These are phyloP conservation scores for Nematopogon swammerdamellus DNA, from an alignment of 2,888 invertebrate species.

Conservation along the genomic window DNA sequence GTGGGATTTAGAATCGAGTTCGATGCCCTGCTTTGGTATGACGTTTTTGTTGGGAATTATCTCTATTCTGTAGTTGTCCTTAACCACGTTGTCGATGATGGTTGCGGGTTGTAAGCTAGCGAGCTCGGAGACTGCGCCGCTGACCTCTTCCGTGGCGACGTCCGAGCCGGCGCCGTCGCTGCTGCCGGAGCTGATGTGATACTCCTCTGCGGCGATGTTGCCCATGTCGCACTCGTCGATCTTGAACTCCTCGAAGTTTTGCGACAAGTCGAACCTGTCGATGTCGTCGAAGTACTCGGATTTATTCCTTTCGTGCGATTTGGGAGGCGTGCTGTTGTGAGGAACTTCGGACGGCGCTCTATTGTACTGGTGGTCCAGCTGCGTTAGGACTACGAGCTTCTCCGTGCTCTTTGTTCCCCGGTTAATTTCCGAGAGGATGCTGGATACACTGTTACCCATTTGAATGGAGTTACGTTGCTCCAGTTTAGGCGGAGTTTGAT, in stretches of 20 bases:
- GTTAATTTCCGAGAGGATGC: conserved; percentile 57
- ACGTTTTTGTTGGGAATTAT: conserved; percentile 18
- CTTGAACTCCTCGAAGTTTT: conserved; percentile 78
- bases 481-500: conserved; percentile 41
- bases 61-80: conserved; percentile 19
- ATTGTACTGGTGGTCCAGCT: conserved; percentile 43
- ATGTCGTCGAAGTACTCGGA: conserved; percentile 49
- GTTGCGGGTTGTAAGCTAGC: conserved; percentile 3
- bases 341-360: conserved; percentile 17
- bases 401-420: conserved; percentile 42
- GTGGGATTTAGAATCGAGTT: conserved; percentile 22
- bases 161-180: conserved; percentile 46
- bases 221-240: conserved; percentile 68
- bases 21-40: conserved; percentile 8
- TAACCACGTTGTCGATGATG: conserved; percentile 28
- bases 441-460: conserved; percentile 62
- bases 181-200: conserved; percentile 50
- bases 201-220: conserved; percentile 47
- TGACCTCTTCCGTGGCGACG: conserved; percentile 34
- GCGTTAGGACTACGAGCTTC: conserved; percentile 44
- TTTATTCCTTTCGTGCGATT: conserved; percentile 33
- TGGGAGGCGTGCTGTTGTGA: conserved; percentile 12
- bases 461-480: conserved; percentile 54
- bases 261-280: conserved; percentile 65
- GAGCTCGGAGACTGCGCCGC: neutral